Evolutionary conservation across 2,113 vertebrate genomes (phyloP).

Genomic region (Pygoscelis antarcticus): DNA sequence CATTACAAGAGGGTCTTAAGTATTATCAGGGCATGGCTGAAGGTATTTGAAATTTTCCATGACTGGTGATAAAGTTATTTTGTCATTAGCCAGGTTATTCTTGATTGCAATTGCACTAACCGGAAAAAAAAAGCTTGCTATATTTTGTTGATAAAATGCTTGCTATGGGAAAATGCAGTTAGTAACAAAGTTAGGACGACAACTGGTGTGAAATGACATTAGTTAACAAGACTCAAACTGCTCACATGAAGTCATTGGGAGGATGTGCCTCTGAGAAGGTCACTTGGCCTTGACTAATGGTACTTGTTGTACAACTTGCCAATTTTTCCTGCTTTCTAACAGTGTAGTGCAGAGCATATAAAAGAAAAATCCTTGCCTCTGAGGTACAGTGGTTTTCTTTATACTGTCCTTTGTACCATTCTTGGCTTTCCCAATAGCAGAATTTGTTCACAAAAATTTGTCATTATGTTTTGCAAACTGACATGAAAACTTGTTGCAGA

Average conservation of each 20-base stretch:
- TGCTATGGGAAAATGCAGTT: background rate
- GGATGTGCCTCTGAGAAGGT: background rate
- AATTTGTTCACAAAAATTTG: background rate
- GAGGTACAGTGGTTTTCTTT: background rate
- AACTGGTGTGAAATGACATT: background rate
- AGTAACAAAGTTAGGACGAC: background rate
- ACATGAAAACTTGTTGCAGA: background rate
- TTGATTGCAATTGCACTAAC: background rate
- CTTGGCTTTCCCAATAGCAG: background rate
- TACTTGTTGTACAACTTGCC: background rate
- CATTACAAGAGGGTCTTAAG: background rate
- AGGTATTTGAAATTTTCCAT: background rate
- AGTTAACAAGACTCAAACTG: background rate
- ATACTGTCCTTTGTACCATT: background rate
- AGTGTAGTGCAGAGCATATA: background rate
- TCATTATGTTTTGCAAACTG: background rate
- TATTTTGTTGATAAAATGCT: background rate
- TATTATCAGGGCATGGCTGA: background rate
- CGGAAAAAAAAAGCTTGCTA: background rate
- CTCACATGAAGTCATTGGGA: background rate
- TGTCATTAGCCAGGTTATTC: background rate
- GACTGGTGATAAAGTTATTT: background rate
- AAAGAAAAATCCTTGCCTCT: background rate
- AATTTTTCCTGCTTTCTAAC: background rate
- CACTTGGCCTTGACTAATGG: background rate